A percentile compares a stretch with the other conserved stretches of the same genome.
Conservation (phyloP, 2,797 vertebrate species). For the Apodemus agrarius region DNA sequence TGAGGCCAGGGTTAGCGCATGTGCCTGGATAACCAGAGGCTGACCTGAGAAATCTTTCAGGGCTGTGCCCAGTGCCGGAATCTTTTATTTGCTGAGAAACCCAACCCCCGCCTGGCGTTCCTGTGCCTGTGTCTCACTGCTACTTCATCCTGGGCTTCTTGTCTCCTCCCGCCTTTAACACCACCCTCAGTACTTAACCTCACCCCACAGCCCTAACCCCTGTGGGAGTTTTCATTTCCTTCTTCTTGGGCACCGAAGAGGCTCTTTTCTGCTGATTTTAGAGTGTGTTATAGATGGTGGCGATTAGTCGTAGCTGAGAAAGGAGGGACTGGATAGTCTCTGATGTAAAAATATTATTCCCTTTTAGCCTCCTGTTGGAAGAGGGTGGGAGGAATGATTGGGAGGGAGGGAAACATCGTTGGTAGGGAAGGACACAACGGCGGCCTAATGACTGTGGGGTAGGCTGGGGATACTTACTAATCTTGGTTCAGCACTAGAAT, state of each 20-base stretch:
- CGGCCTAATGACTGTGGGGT: background rate
- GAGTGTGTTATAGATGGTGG: background rate
- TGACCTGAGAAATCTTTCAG: background rate
- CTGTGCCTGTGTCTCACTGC: background rate
- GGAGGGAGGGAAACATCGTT: background rate
- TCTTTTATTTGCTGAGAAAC: background rate
- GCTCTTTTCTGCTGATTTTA: background rate
- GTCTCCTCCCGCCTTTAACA: background rate
- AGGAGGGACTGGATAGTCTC: background rate
- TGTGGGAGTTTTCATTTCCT: background rate
- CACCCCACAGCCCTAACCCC: no score
- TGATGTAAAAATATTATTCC: background rate
- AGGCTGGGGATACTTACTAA: fast-evolving
- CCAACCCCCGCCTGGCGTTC: no score
- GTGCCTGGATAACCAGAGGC: background rate
- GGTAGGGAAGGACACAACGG: background rate
- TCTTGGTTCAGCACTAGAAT: background rate
- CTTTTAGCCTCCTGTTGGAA: background rate
- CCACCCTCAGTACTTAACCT: background rate
- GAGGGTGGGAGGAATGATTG: background rate
- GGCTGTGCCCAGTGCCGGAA: background rate
- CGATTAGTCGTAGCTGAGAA: background rate
- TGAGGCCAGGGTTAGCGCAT: fast-evolving
- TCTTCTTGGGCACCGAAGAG: background rate
- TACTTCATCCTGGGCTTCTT: background rate